Evolutionary conservation across 2,888 invertebrate species (phyloP).

Genomic region (Agapetus fuscipes): DNA sequence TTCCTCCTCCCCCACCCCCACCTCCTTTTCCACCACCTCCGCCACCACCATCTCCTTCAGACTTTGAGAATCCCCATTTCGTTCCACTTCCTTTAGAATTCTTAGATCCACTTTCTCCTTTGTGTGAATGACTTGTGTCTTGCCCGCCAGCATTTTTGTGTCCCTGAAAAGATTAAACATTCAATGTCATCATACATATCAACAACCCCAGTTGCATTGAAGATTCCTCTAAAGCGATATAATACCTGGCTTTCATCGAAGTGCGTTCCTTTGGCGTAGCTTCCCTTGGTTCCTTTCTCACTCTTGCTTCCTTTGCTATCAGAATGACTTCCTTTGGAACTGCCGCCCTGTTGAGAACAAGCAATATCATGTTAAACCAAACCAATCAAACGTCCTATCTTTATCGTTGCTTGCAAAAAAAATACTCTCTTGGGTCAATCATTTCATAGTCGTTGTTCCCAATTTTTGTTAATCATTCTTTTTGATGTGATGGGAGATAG

Average conservation of each 20-base stretch:
- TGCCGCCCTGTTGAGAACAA: conserved; percentile 55
- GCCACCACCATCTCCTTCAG: conserved; percentile 28
- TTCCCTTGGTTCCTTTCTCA: conserved; percentile 47
- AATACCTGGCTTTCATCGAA: conserved; percentile 41
- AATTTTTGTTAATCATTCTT: too few relatives aligned
- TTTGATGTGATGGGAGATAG: too few relatives aligned
- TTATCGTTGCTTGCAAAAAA: too few relatives aligned
- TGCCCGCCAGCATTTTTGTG: conserved; percentile 48
- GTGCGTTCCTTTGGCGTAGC: conserved; percentile 47
- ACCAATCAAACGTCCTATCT: too few relatives aligned
- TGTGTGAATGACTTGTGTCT: conserved; percentile 44
- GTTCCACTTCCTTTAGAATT: conserved; percentile 39
- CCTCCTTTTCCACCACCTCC: conserved; percentile 6
- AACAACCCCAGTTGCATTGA: too few relatives aligned
- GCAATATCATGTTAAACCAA: too few relatives aligned
- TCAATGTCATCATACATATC: conserved; percentile 2
- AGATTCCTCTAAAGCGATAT: too few relatives aligned
- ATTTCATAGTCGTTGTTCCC: too few relatives aligned
- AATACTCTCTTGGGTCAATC: too few relatives aligned
- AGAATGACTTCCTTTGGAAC: conserved; percentile 44
- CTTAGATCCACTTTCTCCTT: conserved; percentile 37
- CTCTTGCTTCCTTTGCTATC: conserved; percentile 41
- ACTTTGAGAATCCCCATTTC: conserved; percentile 50
- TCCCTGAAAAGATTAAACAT: conserved; percentile 30
- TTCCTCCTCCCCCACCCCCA: conserved; percentile 6